These are phyloP conservation scores for Teleogryllus oceanicus DNA, from an alignment of 2,888 invertebrate species.

Conservation along the genomic window DNA sequence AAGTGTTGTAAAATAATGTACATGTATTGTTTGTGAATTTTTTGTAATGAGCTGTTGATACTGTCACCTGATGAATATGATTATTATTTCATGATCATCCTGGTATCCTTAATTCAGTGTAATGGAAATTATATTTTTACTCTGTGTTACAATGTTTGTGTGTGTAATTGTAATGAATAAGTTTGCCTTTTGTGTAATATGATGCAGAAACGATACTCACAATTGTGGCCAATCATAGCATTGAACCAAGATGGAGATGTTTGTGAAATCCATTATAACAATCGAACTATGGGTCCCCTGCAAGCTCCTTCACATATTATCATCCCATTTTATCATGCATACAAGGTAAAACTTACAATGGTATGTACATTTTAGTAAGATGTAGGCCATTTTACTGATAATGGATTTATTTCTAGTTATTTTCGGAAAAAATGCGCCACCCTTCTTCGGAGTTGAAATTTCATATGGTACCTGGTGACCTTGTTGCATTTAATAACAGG, in stretches of 20 bases:
- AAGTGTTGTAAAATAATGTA: too few species aligned
- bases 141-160: too few species aligned
- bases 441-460: conserved; percentile 41
- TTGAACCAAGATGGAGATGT: conserved; percentile 42
- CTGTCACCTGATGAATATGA: too few species aligned
- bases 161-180: too few species aligned
- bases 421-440: conserved; percentile 43
- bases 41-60: too few species aligned
- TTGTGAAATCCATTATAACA: conserved; percentile 45
- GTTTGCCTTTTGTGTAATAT: too few species aligned
- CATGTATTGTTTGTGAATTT: too few species aligned
- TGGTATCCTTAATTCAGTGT: too few species aligned
- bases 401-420: conserved; percentile 37
- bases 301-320: conserved; percentile 44
- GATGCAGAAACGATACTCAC: conserved; percentile 43
- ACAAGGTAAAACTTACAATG: conserved; percentile 38
- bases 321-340: conserved; percentile 45
- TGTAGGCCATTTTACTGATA: not conserved
- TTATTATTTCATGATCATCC: not conserved
- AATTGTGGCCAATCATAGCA: conserved; percentile 43
- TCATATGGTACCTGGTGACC: conserved; percentile 45
- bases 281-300: conserved; percentile 45
- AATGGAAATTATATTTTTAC: too few species aligned
- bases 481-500: conserved; percentile 46
- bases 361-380: not conserved